Evolutionary conservation across 2,797 vertebrate species (phyloP).

Genomic region (Simalia tracyae): DNA sequence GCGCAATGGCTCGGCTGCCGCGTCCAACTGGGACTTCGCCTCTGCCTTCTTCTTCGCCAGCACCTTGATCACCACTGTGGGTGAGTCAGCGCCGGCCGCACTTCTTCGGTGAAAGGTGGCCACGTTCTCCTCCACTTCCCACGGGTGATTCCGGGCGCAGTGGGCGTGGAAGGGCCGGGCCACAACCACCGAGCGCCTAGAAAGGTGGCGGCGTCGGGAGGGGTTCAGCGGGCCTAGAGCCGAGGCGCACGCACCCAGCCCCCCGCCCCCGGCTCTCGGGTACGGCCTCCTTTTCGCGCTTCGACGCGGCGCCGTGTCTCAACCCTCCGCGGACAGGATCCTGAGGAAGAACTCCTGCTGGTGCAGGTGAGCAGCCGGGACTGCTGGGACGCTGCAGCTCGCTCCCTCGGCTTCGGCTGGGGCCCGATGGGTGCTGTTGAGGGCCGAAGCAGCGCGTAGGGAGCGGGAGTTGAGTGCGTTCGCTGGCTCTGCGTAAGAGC

Average conservation of each 20-base stretch:
- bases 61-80: slow-evolving; percentile 90
- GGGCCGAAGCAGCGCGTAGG: background rate
- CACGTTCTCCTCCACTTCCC: background rate
- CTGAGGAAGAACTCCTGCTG: background rate
- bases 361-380: background rate
- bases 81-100: slow-evolving; percentile 71
- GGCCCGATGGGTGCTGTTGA: background rate
- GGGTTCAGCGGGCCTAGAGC: background rate
- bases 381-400: background rate
- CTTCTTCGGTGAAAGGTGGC: background rate
- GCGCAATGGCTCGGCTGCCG: slow-evolving; percentile 68
- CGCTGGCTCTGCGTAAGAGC: background rate
- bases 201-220: background rate
- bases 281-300: background rate
- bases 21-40: slow-evolving; percentile 85
- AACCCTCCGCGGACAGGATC: background rate
- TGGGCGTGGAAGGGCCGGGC: background rate
- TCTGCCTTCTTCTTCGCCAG: slow-evolving; percentile 91
- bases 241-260: background rate
- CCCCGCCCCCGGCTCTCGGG: background rate
- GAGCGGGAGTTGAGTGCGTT: background rate
- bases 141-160: background rate
- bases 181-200: background rate
- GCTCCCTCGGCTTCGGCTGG: background rate
- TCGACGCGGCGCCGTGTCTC: background rate